These are phyloP conservation scores for Odontamblyopus rebecca DNA, from an alignment of 2,797 vertebrate species.

Conservation along the genomic window DNA sequence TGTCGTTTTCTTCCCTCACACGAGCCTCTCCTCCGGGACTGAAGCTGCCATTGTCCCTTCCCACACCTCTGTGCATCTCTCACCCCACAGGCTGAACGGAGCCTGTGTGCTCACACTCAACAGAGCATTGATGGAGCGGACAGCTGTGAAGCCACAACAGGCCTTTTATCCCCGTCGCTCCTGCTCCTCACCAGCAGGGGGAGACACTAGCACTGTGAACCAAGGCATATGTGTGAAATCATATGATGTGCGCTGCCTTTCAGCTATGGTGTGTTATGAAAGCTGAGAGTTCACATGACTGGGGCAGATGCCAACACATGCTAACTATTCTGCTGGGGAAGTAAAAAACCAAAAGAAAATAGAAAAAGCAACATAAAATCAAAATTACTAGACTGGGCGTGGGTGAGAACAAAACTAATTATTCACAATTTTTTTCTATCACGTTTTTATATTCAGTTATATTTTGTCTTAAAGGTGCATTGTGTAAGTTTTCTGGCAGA, in stretches of 20 bases:
- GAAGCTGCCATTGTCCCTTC: neutral
- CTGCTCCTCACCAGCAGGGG: conserved; percentile 39
- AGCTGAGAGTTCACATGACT: conserved; percentile 5
- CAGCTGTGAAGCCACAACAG: conserved; percentile 46
- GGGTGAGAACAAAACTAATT: no score
- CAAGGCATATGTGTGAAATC: conserved; percentile 9
- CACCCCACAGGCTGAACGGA: neutral
- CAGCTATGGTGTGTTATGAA: neutral
- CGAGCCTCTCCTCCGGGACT: neutral
- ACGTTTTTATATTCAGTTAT: no score
- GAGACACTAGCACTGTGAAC: conserved; percentile 26
- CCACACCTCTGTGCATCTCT: neutral
- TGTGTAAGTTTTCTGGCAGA: no score
- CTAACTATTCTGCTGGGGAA: no score
- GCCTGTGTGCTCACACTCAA: conserved; percentile 31
- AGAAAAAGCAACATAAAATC: no score
- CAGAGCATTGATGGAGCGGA: conserved; percentile 24
- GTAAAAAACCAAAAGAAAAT: no score
- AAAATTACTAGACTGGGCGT: no score
- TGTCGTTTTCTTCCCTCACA: neutral
- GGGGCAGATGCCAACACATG: neutral
- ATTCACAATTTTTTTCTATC: no score
- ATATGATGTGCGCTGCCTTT: conserved; percentile 23
- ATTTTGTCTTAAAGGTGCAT: no score
- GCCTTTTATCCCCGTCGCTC: conserved; percentile 5